Evolutionary conservation across 1,140 invertebrate species (phyloP).

Genomic region (Trichogramma pretiosum): DNA sequence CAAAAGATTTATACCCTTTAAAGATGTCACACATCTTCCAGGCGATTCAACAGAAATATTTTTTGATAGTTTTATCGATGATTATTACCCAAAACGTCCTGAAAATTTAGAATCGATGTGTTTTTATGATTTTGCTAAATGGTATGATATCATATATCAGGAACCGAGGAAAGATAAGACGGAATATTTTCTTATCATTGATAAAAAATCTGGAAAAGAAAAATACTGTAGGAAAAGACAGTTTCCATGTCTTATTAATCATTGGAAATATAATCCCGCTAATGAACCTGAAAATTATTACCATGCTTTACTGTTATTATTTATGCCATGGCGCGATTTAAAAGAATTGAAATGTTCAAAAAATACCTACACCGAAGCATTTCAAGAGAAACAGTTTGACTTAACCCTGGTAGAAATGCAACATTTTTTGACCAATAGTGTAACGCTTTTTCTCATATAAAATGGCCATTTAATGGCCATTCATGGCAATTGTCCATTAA

Average conservation of each 20-base stretch:
- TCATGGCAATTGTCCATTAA: too few species aligned
- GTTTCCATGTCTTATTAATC: constrained; percentile 22
- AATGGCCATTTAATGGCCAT: too few species aligned
- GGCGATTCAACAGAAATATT: constrained; percentile 24
- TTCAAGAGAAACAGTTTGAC: constrained; percentile 4
- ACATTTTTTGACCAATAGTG: too few species aligned
- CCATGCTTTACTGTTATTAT: constrained; percentile 20
- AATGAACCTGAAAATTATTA: constrained; percentile 20
- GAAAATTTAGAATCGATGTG: constrained; percentile 13
- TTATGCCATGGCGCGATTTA: constrained; percentile 20
- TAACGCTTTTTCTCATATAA: too few species aligned
- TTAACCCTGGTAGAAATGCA: too few species aligned
- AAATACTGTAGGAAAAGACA: constrained; percentile 21
- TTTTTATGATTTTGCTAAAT: constrained; percentile 22
- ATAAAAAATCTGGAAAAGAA: too few species aligned
- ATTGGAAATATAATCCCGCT: constrained; percentile 19
- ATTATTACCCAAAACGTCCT: constrained; percentile 24
- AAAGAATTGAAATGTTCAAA: constrained; percentile 16
- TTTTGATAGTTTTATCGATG: constrained; percentile 24
- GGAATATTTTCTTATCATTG: constrained; percentile 10
- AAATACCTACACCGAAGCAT: constrained; percentile 17
- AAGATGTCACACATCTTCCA: constrained; percentile 23
- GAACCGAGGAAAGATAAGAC: constrained; percentile 12
- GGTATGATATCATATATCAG: constrained; percentile 17
- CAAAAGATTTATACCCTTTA: constrained; percentile 24